Evolutionary conservation across 2,113 vertebrate genomes (phyloP), one percentile per base, ranked within the genome.

Genomic region (Australoheros scitulus): DNA sequence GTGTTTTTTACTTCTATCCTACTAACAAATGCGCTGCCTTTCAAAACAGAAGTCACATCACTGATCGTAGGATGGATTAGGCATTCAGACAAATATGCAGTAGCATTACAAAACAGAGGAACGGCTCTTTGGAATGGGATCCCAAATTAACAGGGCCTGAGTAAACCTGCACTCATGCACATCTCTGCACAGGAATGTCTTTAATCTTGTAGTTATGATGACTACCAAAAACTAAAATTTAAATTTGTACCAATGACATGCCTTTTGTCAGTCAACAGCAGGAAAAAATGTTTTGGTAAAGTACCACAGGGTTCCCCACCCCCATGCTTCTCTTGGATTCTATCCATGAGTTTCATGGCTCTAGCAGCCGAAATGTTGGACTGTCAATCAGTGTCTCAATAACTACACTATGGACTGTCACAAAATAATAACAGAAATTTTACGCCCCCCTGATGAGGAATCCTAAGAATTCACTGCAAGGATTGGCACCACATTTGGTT

Each of bases 1-100:
- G 72, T 72, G 5, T 77, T 83, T 81, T 82, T 77, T 82, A 79
- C 58, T n/a, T 61, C 32, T 63, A 11, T 22, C 7, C 17, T 43
- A n/a, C 60, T 55, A 80, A 88, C 82, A 88, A 86, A 91, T 76
- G 36, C 11, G 7, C 26, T 52, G 38, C 72, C 79, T 89, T 82
- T 83, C 58, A 87, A 80, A 89, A 80, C 50, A 83, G 9, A 34
- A 56, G 65, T 55, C 63, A 26, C 50, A 63, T 84, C 65, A 61
- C 60, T 76, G 61, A 82, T 57, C 43, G 47, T 11, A 77, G 60
- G 77, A 58, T 34, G 75, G 84, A 63, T 56, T 58, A 81, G 78
- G 55, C 68, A 60, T 63, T 72, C 38, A 85, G 65, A 75, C 52
- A 72, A n/a, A 32, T 32, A 34, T 72, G 47, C 11, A 32, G 26